Base-by-base conservation (phyloP, 2,888 invertebrate species). In the Neoaliturus tenellus region DNA sequence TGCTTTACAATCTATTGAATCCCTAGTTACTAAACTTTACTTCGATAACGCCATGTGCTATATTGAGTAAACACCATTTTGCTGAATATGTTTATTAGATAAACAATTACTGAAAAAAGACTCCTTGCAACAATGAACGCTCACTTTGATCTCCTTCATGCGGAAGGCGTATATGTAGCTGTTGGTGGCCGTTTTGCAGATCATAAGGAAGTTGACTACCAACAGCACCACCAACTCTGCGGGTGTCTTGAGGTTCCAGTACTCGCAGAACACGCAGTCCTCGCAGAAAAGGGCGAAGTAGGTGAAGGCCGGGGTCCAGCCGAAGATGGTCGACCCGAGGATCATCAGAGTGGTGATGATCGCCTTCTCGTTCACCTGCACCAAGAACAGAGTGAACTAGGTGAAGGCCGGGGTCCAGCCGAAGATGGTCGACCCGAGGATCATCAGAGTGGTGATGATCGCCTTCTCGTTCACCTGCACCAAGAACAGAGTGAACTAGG, bases 111-210 rank as follows among this genome's bases (percentile, higher is more conserved):
- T n/a, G n/a, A n/a, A n/a, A n/a, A n/a, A n/a, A n/a, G n/a, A n/a
- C n/a, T n/a, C n/a, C n/a, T n/a, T n/a, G n/a, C n/a, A n/a, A n/a
- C n/a, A n/a, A n/a, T n/a, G n/a, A n/a, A n/a, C n/a, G n/a, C n/a
- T n/a, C n/a, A 92, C 92, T 91, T 92, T 92, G 82, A 95, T 94
- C 87, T 95, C 94, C 83, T 93, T 92, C 92, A 95, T 93, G 81
- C 94, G 90, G 6, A 93, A 92, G 10, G 94, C 93, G 88, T 95
- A 95, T 81, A 95, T 94, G 85, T 94, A 93, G 0, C 94, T 93
- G 89, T 94, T 94, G 51, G 92, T 91, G 81, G 94, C 89, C 39
- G 93, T 93, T 88, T 94, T 94, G 86, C 93, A 89, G 73, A 94
- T 93, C 62, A 94, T 91, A 80, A 94, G 91, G 31, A 90, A 86